Base-by-base conservation (phyloP, 2,888 invertebrate species). In the Serripes groenlandicus region DNA sequence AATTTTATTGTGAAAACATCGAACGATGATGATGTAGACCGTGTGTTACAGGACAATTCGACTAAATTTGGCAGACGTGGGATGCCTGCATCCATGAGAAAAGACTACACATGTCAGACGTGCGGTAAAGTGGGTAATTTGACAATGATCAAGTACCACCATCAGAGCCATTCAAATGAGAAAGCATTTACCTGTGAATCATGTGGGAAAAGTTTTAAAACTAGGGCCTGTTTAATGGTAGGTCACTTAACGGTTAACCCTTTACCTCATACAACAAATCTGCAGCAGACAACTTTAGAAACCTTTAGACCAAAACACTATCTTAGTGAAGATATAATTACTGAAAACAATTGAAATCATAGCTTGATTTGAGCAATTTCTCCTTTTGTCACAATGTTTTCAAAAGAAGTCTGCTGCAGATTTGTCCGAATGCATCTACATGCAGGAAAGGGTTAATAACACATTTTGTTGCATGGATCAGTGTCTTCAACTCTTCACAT, bases 131-230 rank as follows among this genome's bases (percentile, higher is more conserved):
- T 80, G 52, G 84, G 80, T 4, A 68, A 58, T 1, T 26, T 49
- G 26, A 58, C 66, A 3, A 84, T 78, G 80, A 37, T 84, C 0
- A 62, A 52, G 15, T 81, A 84, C 34, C 84, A 84, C 66, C 23
- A 75, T 54, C 77, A 84, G 66, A 60, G 78, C 62, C 84, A 84
- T 35, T 80, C 78, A 3, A 37, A 37, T 34, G 70, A 80, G 52
- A 68, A 60, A 54, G 35, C 49, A 15, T 80, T 54, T 30, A 68
- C 30, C 23, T 84, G 84, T 75, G 80, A 84, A 4, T 60, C 71
- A n/a, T 84, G 84, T 75, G 80, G 80, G 21, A 84, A 84, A 68
- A 62, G 71, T 21, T 81, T 71, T 66, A 80, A 80, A 58, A 84
- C 84, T 1, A 77, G 52, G 52, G 71, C 66, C 9, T 75, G 80